phyloP scores from a whole-genome alignment of 1,140 invertebrate species.

The Schmidtea mediterranea region DNA sequence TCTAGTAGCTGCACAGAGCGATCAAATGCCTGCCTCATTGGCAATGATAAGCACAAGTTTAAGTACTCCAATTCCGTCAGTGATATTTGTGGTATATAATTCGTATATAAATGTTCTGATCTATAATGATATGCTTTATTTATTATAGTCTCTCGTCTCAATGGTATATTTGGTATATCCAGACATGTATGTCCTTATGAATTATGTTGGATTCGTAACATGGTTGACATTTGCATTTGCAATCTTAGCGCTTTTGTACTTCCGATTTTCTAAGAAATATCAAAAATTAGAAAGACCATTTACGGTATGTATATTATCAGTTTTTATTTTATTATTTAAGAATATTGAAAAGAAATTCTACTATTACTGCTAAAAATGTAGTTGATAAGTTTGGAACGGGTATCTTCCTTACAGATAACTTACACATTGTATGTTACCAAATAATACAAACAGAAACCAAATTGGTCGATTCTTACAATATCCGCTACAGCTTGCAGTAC shows the following conservation, averaged over 20 bases:
- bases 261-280: background rate
- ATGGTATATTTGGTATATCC: conserved; percentile 66
- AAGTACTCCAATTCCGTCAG: conserved; percentile 70
- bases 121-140: background rate
- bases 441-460: no score
- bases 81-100: conserved; percentile 50
- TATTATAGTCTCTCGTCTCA: conserved; percentile 42
- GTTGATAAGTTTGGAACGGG: no score
- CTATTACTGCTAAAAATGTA: no score
- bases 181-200: conserved; percentile 73
- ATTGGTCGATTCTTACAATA: no score
- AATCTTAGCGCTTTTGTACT: background rate
- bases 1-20: conserved; percentile 73
- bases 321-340: no score
- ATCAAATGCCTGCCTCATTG: conserved; percentile 78
- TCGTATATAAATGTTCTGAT: background rate
- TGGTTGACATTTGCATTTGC: conserved; percentile 20
- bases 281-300: no score
- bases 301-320: background rate
- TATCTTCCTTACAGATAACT: no score
- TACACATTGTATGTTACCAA: no score
- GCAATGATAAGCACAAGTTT: conserved; percentile 70
- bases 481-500: no score
- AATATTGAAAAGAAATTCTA: no score
- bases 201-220: conserved; percentile 90